Evolutionary conservation across 1,140 invertebrate genomes (phyloP), one percentile per base, ranked within the genome.

Genomic region (Maconellicoccus hirsutus): DNA sequence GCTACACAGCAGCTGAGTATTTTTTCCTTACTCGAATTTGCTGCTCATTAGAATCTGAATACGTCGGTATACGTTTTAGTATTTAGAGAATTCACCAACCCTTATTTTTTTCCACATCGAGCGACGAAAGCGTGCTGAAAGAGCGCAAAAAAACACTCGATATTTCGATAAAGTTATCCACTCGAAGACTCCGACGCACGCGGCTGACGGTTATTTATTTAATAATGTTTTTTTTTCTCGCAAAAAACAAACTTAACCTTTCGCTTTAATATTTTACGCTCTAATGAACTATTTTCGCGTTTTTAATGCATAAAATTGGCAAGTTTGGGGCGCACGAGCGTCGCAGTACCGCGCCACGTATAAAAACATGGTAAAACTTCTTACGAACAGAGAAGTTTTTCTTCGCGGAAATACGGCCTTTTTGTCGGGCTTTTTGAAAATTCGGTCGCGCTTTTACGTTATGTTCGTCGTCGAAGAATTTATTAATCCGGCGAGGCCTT

Each of bases 271-370:
- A 52, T 52, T 52, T 52, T 19, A 52, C 42, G 42, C 42, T 52
- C 42, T 52, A 52, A 52, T 52, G 42, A 52, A 52, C 42, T 52
- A 52, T 52, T 52, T 52, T 52, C 42, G n/a, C 42, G 42, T 52
- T 52, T 52, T 52, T 52, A 52, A 52, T 52, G 42, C 42, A 52
- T 52, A 52, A 52, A 52, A 52, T 52, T 52, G n/a, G 42, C 42
- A 19, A 52, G 42, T 52, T 52, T 52, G 12, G 42, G 42, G 10
- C 4, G 42, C 4, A 52, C 10, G n/a, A n/a, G n/a, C n/a, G n/a
- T n/a, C n/a, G n/a, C n/a, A n/a, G n/a, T n/a, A n/a, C n/a, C n/a
- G n/a, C n/a, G n/a, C n/a, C n/a, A n/a, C 12, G 12, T 33, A 33
- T 6, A 33, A 33, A 52, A 52, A 52, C 42, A 52, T 52, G 42